Evolutionary conservation across 2,113 vertebrate species (phyloP), one percentile per base, ranked within the genome.

Genomic region (Corythornis cristatus): DNA sequence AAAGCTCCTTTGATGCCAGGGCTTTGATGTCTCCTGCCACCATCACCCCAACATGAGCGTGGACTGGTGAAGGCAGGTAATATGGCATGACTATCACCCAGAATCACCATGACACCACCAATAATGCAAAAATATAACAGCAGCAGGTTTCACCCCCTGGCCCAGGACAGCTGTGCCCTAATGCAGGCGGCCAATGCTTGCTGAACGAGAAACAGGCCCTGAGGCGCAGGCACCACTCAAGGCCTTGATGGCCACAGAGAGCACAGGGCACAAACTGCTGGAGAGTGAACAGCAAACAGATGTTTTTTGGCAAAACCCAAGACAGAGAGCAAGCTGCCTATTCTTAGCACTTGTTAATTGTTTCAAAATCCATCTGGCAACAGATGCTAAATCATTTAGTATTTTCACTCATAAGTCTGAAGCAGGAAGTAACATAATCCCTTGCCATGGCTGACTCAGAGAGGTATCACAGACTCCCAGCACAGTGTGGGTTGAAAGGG

Each of bases 341-440:
- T 79, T 95, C 85, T 90, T 83, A 93, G 68, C 61, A 68, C 82
- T 91, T 15, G 17, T 66, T 93, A 92, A 91, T 91, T 93, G 86
- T 89, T 93, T 85, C 78, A 86, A 93, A 91, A 95, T 70, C 80
- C 80, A 78, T 83, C 88, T 88, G 80, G 93, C 60, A 88, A 86
- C n/a, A 43, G 68, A 72, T 93, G 80, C 88, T 80, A 72, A 90
- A 83, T 78, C 83, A 94, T 81, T 75, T 20, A 81, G 65, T 53
- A 19, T 83, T 86, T 86, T 95, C 86, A 93, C 80, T 76, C 35
- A 3, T 13, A 48, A 8, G 48, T 78, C 86, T 88, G 92, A 78
- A 81, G 76, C 29, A 86, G 11, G 54, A 93, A 87, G 72, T 43
- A 75, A 61, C 46, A 29, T 7, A 57, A 58, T 58, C 53, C 68